A percentile compares a stretch with the other conserved stretches of the same genome.
Conservation (phyloP, 1,140 invertebrate species). For the Danaus plexippus region DNA sequence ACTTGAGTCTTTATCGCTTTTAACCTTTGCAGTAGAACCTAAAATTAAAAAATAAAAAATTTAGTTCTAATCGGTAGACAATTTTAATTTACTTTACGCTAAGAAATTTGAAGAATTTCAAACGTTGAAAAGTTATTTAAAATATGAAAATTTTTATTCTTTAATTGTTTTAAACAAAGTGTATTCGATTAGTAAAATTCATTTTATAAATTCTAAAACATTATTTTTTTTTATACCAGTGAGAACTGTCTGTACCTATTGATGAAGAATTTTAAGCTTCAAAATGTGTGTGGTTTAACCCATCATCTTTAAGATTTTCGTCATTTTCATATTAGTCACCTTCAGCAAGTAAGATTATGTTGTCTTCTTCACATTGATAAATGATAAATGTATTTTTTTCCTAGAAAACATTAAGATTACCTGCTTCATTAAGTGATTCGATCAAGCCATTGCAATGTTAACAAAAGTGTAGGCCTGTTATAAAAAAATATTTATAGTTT, state of each 20-base stretch:
- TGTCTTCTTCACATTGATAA: too few species aligned
- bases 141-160: slow-evolving; percentile 4
- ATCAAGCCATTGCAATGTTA: slow-evolving; percentile 6
- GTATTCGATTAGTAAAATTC: too few species aligned
- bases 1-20: background rate
- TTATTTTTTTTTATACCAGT: too few species aligned
- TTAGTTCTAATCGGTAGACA: slow-evolving; percentile 3
- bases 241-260: too few species aligned
- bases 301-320: too few species aligned
- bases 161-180: background rate
- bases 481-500: background rate
- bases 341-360: too few species aligned
- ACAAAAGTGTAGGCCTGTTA: slow-evolving; percentile 3
- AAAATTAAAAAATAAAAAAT: slow-evolving; percentile 1
- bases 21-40: slow-evolving; percentile 2
- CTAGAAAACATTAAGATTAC: background rate
- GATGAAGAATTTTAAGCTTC: too few species aligned
- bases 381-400: too few species aligned
- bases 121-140: slow-evolving; percentile 6
- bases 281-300: too few species aligned
- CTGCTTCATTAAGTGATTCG: background rate
- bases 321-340: too few species aligned
- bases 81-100: background rate
- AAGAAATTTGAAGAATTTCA: slow-evolving; percentile 1
- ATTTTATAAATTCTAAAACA: too few species aligned